Evolutionary conservation across 2,113 vertebrate genomes (phyloP).

Genomic region (Hemiprocne comata): DNA sequence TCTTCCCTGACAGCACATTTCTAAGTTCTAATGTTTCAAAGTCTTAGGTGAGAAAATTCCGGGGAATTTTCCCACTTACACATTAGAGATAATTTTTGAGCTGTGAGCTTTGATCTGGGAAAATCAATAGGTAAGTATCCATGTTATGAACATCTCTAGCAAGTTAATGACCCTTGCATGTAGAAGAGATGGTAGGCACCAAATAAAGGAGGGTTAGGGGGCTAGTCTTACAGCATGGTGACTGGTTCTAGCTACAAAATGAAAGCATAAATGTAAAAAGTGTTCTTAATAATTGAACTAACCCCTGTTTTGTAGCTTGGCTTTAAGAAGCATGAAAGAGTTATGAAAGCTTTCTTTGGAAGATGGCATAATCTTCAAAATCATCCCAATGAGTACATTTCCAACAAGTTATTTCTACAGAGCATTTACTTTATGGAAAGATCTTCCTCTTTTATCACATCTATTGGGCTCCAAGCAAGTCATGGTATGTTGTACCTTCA

Average conservation of each 20-base stretch:
- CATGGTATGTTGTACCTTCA: neutral
- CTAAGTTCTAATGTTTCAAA: neutral
- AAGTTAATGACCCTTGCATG: neutral
- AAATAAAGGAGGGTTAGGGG: neutral
- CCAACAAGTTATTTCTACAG: neutral
- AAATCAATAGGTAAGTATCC: neutral
- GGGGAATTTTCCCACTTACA: neutral
- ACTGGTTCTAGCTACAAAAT: neutral
- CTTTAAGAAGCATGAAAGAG: neutral
- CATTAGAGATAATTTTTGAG: neutral
- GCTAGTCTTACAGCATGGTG: neutral
- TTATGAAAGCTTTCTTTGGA: slow-evolving; percentile 11
- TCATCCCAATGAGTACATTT: neutral
- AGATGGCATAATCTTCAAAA: slow-evolving; percentile 23
- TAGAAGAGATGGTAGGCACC: neutral
- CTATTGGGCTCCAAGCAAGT: neutral
- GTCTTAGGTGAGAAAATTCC: neutral
- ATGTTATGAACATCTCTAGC: neutral
- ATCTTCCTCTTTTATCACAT: neutral
- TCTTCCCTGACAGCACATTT: neutral
- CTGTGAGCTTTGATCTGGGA: neutral
- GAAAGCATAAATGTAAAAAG: neutral
- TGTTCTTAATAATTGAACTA: neutral
- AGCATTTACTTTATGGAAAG: neutral
- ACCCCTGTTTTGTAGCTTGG: neutral